A percentile compares a stretch with the other conserved stretches of the same genome.
Conservation (phyloP, 2,113 vertebrate genomes). For the Paramormyrops kingsleyae region DNA sequence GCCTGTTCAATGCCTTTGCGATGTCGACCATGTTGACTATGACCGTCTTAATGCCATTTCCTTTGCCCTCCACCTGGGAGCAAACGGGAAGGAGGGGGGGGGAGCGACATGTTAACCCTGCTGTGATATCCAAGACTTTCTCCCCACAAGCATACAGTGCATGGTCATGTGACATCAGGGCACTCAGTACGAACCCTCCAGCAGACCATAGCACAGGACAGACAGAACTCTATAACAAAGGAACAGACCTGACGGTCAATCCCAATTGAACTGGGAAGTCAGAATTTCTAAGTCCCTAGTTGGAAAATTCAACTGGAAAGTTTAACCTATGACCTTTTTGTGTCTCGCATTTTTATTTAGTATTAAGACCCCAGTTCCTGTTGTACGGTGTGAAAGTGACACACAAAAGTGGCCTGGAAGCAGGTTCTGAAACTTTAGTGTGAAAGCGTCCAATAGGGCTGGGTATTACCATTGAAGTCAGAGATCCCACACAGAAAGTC, state of each 20-base stretch:
- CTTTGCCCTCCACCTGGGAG: constrained; percentile 94
- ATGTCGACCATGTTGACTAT: constrained; percentile 99
- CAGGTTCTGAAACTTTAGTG: too few species aligned
- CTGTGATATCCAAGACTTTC: background rate
- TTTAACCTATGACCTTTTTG: background rate
- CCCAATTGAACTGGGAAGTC: background rate
- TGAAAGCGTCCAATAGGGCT: background rate
- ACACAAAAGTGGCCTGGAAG: background rate
- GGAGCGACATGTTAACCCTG: background rate
- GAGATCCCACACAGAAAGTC: background rate
- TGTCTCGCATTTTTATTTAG: background rate
- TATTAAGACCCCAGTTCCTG: background rate
- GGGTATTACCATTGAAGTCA: background rate
- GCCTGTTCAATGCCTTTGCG: constrained; percentile 99
- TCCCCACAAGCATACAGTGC: background rate
- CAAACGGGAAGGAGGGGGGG: background rate
- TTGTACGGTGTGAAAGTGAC: background rate
- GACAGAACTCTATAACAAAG: background rate
- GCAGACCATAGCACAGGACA: background rate
- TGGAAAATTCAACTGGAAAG: background rate
- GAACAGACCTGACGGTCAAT: background rate
- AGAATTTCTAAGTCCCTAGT: background rate
- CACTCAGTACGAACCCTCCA: background rate
- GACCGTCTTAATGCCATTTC: constrained; percentile 99
- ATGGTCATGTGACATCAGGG: background rate